Base-by-base conservation (phyloP, 2,113 vertebrate genomes). In the Baryphthengus martii region DNA sequence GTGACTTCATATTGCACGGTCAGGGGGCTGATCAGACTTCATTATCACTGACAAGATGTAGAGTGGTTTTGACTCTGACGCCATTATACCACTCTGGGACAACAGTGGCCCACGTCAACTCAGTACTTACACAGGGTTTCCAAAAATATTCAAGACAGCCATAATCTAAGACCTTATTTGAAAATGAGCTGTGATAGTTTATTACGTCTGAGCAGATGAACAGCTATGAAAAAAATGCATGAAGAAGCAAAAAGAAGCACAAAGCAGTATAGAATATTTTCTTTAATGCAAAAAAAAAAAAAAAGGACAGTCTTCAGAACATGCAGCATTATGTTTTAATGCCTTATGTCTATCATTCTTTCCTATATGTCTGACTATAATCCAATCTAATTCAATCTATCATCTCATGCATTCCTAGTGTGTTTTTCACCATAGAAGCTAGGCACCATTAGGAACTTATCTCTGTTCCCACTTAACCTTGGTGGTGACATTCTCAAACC, bases 401-500 rank as follows among this genome's bases (percentile, higher is more conserved):
- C 75, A 83, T 71, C 75, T 96, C 94, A 92, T 92, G 88, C 80
- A 90, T 75, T 90, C 84, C 86, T 66, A 86, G 86, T 83, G 3
- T 75, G 73, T 52, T 92, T 90, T 92, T 82, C 44, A 79, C 80
- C 58, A 50, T 15, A 92, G 93, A 81, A 92, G 66, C 37, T 84
- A 66, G 65, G 90, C 73, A 86, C 56, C 83, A 89, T 94, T 93
- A 94, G 47, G 59, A 87, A 80, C 62, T 90, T 94, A 88, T 91
- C 91, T 94, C 89, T 90, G 23, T 78, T 95, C 72, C 70, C 58
- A 33, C 68, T 95, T 86, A 83, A 58, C 89, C 70, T 88, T 72
- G 65, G 33, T 80, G 93, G 66, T 91, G 80, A 84, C 56, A 47
- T 89, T 89, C 89, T 53, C 81, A 85, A 95, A 81, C 17, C 72